Evolutionary conservation across 2,797 vertebrate species (phyloP).

Genomic region (Monodelphis domestica): DNA sequence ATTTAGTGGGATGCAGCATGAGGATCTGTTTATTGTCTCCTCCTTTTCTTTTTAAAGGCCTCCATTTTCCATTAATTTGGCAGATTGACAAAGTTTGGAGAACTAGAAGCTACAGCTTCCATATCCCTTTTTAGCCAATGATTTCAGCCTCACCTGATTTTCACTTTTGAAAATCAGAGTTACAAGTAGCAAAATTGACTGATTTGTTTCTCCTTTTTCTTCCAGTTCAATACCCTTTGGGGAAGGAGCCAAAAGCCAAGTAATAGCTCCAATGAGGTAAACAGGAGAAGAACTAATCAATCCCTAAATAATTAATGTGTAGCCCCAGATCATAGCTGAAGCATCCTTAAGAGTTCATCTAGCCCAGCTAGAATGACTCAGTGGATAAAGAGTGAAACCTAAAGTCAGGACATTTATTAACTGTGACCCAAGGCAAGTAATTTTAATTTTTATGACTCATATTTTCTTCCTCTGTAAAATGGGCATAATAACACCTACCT

Average conservation of each 20-base stretch:
- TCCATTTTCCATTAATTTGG: background rate
- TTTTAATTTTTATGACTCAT: background rate
- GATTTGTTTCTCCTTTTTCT: background rate
- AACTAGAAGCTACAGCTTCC: constrained; percentile 32
- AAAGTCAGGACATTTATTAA: background rate
- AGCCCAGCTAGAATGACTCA: background rate
- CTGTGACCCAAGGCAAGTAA: background rate
- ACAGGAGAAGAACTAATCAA: background rate
- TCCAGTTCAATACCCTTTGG: background rate
- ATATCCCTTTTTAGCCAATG: constrained; percentile 41
- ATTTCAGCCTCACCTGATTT: constrained; percentile 17
- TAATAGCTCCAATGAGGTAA: constrained; percentile 16
- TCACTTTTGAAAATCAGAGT: constrained; percentile 33
- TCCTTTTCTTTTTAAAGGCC: background rate
- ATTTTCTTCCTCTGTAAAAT: background rate
- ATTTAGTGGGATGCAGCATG: constrained; percentile 36
- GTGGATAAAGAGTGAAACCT: background rate
- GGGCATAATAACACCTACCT: background rate
- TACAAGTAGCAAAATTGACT: constrained; percentile 36
- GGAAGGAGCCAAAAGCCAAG: background rate
- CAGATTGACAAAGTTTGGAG: background rate
- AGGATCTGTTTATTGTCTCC: background rate
- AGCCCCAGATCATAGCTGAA: background rate
- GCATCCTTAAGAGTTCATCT: background rate
- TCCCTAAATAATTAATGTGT: background rate